Percentiles rank a stretch among this genome's conserved stretches.
These are phyloP conservation scores for Pelecanoides urinatrix DNA, from an alignment of 2,113 vertebrate species.

Conservation along the genomic window DNA sequence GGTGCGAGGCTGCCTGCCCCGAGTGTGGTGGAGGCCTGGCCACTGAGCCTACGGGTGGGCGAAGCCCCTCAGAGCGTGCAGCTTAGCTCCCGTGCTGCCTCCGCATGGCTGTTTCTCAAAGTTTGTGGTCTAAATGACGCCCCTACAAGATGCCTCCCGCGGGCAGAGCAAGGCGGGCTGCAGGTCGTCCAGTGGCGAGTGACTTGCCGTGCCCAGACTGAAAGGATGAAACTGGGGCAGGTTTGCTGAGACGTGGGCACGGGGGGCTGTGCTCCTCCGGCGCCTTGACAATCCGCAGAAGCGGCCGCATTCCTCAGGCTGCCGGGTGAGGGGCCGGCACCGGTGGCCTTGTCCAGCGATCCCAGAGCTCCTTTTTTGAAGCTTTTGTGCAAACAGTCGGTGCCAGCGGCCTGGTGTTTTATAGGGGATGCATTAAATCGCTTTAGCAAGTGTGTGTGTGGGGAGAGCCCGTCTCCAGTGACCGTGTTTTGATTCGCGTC, in stretches of 20 bases:
- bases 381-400: accelerated
- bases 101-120: accelerated
- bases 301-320: accelerated
- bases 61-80: accelerated
- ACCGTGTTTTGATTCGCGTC: no score
- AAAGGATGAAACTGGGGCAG: background rate
- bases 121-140: accelerated
- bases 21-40: accelerated
- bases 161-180: background rate
- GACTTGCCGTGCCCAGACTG: accelerated
- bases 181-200: accelerated
- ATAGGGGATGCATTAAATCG: background rate
- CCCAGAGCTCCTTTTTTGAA: background rate
- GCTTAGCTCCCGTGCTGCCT: background rate
- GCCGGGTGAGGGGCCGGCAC: background rate
- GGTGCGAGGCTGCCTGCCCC: background rate
- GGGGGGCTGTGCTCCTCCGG: background rate
- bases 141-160: accelerated
- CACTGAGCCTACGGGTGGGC: accelerated
- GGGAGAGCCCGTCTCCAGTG: background rate
- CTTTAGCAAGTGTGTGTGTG: background rate
- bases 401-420: accelerated
- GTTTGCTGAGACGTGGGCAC: accelerated
- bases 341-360: accelerated
- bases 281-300: accelerated